phyloP scores from a whole-genome alignment of 2,113 vertebrate genomes.

The Charina bottae region DNA sequence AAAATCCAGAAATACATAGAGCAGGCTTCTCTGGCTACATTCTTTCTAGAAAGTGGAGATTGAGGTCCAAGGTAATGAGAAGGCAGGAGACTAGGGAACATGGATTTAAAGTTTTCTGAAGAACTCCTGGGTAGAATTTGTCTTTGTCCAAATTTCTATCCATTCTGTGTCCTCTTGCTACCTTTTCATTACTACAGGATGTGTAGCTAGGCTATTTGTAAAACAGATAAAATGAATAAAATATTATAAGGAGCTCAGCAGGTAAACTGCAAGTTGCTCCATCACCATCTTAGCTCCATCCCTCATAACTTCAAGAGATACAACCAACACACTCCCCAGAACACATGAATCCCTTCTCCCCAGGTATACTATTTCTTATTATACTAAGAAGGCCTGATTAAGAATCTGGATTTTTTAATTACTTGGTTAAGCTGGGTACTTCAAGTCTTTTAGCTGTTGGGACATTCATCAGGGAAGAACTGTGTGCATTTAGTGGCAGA shows the following conservation, averaged over 20 bases:
- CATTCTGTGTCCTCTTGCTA: not conserved
- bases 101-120: conserved; percentile 1
- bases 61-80: not conserved
- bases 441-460: not conserved
- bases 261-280: not conserved
- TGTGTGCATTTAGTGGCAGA: not conserved
- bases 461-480: not conserved
- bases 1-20: not conserved
- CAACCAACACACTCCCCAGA: not conserved
- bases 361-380: not conserved
- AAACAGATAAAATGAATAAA: not conserved
- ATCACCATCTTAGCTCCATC: not conserved
- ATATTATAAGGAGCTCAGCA: not conserved
- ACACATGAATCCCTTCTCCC: not conserved
- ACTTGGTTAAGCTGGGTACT: not conserved
- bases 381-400: not conserved
- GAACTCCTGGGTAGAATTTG: not conserved
- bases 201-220: not conserved
- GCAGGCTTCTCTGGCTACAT: not conserved
- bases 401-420: not conserved
- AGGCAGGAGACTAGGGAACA: not conserved
- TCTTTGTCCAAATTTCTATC: not conserved
- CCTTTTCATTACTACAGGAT: not conserved
- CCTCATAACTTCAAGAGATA: not conserved
- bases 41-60: not conserved